Conservation (phyloP, 2,888 invertebrate genomes). For the Yponomeuta cagnagella region DNA sequence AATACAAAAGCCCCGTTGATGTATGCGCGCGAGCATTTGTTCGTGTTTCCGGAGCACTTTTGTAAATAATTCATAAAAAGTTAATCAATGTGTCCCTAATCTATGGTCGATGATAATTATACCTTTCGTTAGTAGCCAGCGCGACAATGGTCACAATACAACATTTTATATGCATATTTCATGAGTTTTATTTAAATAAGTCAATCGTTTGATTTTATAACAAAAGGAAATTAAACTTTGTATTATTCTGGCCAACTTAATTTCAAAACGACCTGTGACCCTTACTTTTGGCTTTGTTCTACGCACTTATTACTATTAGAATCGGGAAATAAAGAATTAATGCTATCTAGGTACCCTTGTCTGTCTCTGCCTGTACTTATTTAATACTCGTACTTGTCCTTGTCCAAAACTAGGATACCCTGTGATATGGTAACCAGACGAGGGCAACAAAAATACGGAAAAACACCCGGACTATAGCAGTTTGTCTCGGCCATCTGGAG, state of each 20-base stretch:
- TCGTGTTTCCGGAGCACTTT: constrained; percentile 58
- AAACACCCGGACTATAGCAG: too few species aligned
- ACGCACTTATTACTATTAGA: neutral
- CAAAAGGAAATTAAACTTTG: neutral
- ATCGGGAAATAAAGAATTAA: too few species aligned
- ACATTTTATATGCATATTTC: constrained; percentile 18
- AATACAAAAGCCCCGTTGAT: constrained; percentile 58
- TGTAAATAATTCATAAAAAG: constrained; percentile 64
- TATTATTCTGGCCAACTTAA: constrained; percentile 16
- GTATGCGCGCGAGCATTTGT: constrained; percentile 60
- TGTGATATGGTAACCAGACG: too few species aligned
- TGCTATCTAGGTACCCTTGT: too few species aligned
- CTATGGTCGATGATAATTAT: constrained; percentile 52
- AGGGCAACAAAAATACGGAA: too few species aligned
- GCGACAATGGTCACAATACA: constrained; percentile 6
- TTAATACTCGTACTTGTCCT: too few species aligned
- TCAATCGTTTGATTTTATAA: constrained; percentile 1
- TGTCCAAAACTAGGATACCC: too few species aligned
- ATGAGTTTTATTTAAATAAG: constrained; percentile 17
- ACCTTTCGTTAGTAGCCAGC: constrained; percentile 15
- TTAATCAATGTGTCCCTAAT: constrained; percentile 59
- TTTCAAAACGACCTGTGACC: neutral
- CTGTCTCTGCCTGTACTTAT: too few species aligned
- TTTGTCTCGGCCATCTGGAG: too few species aligned
- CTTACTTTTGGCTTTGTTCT: neutral